Conservation (phyloP, 2,888 invertebrate genomes). For the Limnephilus lunatus region DNA sequence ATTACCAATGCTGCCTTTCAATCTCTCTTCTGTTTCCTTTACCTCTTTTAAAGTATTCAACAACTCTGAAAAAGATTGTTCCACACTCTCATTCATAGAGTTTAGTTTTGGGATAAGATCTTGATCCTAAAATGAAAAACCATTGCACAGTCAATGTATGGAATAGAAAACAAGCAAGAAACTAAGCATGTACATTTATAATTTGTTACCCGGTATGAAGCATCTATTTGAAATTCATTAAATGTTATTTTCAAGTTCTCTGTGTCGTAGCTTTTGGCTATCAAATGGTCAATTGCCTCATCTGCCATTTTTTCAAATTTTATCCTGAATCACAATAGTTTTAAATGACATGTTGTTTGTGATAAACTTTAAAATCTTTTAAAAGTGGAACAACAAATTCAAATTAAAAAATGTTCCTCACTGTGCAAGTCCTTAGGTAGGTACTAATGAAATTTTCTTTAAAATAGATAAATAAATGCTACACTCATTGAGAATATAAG, state of each 20-base stretch:
- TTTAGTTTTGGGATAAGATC: constrained; percentile 18
- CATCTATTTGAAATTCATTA: constrained; percentile 29
- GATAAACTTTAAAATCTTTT: not conserved
- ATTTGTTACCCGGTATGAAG: constrained; percentile 15
- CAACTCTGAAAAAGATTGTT: not conserved
- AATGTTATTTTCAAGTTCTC: not conserved
- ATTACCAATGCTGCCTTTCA: constrained; percentile 19
- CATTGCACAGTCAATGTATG: not conserved
- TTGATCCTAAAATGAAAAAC: constrained; percentile 20
- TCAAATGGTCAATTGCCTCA: not conserved
- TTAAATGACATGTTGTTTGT: too few species aligned
- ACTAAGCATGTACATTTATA: not conserved
- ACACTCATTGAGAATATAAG: too few species aligned
- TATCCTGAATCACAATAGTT: not conserved
- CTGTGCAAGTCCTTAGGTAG: not conserved
- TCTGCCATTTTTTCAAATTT: not conserved
- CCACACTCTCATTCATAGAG: constrained; percentile 20
- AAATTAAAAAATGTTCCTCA: not conserved
- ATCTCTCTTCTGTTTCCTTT: not conserved
- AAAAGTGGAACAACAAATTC: not conserved
- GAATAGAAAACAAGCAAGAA: not conserved
- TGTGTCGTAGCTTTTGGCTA: constrained; percentile 24
- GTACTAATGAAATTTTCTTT: not conserved
- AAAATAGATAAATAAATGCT: not conserved
- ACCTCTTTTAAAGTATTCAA: constrained; percentile 22